These are phyloP conservation scores for Andinoacara biseriatus DNA, from an alignment of 2,113 vertebrate species.

Conservation along the genomic window DNA sequence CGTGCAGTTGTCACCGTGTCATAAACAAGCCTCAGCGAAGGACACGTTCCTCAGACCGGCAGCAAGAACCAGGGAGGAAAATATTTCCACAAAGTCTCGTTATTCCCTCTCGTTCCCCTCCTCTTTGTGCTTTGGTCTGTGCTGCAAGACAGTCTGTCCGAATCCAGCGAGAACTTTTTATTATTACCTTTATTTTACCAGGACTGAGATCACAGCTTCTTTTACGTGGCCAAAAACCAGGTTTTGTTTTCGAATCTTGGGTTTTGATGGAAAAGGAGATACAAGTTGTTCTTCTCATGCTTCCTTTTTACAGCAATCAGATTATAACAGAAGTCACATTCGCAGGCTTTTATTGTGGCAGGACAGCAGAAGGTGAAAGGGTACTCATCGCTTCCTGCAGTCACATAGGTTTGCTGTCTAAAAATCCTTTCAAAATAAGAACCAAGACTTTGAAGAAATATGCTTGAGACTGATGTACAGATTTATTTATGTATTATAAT, in stretches of 20 bases:
- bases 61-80: not conserved
- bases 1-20: constrained; percentile 34
- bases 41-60: not conserved
- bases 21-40: constrained; percentile 7
- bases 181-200: no score
- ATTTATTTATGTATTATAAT: not conserved
- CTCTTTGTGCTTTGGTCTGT: not conserved
- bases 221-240: no score
- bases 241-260: not conserved
- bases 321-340: not conserved
- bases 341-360: not conserved
- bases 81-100: not conserved
- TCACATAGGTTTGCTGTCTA: not conserved
- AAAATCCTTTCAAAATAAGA: fast-evolving
- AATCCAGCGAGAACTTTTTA: no score
- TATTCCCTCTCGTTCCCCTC: not conserved
- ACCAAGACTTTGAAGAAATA: no score
- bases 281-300: no score
- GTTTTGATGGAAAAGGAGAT: not conserved
- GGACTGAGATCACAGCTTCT: no score
- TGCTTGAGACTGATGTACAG: not conserved
- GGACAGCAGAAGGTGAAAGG: not conserved
- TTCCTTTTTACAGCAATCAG: no score
- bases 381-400: not conserved
- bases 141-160: not conserved